Conservation (phyloP, 1,140 invertebrate genomes). For the Lanistes nyassanus region DNA sequence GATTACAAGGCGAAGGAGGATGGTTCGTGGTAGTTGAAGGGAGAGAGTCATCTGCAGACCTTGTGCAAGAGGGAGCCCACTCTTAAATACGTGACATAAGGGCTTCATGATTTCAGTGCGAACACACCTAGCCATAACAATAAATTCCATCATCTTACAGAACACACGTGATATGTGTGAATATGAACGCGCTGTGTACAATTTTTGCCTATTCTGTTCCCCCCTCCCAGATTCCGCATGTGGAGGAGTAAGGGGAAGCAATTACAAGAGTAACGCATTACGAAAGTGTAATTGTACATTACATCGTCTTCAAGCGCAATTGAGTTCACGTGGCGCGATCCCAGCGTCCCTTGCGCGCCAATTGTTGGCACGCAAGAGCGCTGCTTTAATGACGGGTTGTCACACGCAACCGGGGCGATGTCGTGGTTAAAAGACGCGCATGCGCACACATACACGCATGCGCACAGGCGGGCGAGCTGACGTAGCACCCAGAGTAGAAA, state of each 20-base stretch:
- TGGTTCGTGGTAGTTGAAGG: too few relatives aligned
- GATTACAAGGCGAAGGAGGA: too few relatives aligned
- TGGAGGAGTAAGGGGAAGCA: not conserved
- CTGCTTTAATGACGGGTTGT: slow-evolving; percentile 1
- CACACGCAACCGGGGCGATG: not conserved
- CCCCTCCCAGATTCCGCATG: not conserved
- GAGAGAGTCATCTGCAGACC: too few relatives aligned
- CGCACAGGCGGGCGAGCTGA: not conserved
- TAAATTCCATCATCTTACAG: too few relatives aligned
- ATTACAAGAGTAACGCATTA: not conserved
- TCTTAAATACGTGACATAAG: too few relatives aligned
- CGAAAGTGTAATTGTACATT: not conserved
- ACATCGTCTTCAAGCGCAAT: not conserved
- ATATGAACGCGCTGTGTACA: too few relatives aligned
- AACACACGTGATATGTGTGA: too few relatives aligned
- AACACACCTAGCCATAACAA: too few relatives aligned
- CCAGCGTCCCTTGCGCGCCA: not conserved
- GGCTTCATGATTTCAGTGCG: too few relatives aligned
- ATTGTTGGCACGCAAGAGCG: slow-evolving; percentile 8
- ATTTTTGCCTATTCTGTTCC: too few relatives aligned
- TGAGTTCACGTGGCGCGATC: slow-evolving; percentile 4
- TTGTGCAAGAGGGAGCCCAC: too few relatives aligned
- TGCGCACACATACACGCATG: not conserved
- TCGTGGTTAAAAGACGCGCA: not conserved
- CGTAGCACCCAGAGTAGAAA: too few relatives aligned